Percentiles rank a stretch among this genome's conserved stretches.
phyloP scores from a whole-genome alignment of 2,888 invertebrate species.

The Ochlodes sylvanus region DNA sequence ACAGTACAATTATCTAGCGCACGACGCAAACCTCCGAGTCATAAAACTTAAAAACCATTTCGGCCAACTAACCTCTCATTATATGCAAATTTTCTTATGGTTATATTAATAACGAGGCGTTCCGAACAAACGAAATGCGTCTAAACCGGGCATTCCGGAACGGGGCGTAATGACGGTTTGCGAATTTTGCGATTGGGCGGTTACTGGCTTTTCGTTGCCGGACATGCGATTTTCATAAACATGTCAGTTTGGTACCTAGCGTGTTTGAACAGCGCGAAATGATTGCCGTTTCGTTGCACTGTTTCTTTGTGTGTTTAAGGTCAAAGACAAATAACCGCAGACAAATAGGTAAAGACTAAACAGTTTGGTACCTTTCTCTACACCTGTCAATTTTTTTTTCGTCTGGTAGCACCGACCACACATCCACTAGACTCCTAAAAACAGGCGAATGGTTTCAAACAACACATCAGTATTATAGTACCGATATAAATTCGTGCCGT shows the following conservation, averaged over 20 bases:
- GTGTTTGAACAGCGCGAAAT: slow-evolving; percentile 23
- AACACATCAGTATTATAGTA: too few species aligned
- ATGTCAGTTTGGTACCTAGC: slow-evolving; percentile 23
- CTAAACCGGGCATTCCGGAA: slow-evolving; percentile 39
- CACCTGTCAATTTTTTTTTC: too few species aligned
- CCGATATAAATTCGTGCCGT: too few species aligned
- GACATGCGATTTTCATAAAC: slow-evolving; percentile 43
- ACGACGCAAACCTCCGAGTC: slow-evolving; percentile 38
- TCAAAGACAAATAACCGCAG: too few species aligned
- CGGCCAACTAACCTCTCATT: slow-evolving; percentile 48
- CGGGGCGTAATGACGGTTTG: slow-evolving; percentile 42
- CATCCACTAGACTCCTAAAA: too few species aligned
- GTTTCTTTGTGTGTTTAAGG: slow-evolving; percentile 15
- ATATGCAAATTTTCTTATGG: slow-evolving; percentile 49
- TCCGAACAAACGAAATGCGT: slow-evolving; percentile 45
- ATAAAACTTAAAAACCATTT: slow-evolving; percentile 49
- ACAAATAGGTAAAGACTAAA: too few species aligned
- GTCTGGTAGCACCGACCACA: too few species aligned
- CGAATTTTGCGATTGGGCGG: slow-evolving; percentile 38
- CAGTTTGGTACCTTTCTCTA: too few species aligned
- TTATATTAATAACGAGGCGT: slow-evolving; percentile 44
- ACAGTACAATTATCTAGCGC: slow-evolving; percentile 37
- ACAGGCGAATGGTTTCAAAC: too few species aligned
- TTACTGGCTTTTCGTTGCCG: slow-evolving; percentile 35
- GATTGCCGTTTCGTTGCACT: slow-evolving; percentile 15